Conservation (phyloP, 2,113 vertebrate genomes). For the Danio rerio region DNA sequence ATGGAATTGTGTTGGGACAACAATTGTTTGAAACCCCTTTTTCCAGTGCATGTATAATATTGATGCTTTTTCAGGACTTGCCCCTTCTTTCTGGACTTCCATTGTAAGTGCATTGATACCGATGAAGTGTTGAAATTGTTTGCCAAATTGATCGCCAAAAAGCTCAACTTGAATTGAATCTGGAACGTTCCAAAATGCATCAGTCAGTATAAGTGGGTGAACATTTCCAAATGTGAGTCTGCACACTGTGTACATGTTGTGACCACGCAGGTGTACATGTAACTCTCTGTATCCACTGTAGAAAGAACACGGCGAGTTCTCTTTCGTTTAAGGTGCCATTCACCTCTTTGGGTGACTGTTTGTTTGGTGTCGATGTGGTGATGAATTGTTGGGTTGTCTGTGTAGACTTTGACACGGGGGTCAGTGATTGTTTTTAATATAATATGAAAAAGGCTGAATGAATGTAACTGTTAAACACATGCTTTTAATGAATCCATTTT, state of each 20-base stretch:
- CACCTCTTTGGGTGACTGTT: constrained; percentile 33
- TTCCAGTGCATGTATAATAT: no score
- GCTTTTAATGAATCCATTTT: constrained; percentile 36
- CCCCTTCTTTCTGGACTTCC: not conserved
- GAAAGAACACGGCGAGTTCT: not conserved
- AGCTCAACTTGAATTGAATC: not conserved
- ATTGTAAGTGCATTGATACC: not conserved
- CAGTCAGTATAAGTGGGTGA: not conserved
- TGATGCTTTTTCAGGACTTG: no score
- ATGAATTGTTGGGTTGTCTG: constrained; percentile 36
- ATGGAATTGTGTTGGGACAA: no score
- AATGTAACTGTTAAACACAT: constrained; percentile 43
- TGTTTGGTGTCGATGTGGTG: constrained; percentile 38
- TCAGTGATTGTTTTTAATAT: constrained; percentile 36
- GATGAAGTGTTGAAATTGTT: not conserved
- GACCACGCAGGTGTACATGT: constrained; percentile 32
- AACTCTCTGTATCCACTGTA: not conserved
- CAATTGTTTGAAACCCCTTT: no score
- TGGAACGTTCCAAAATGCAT: not conserved
- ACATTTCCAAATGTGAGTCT: not conserved
- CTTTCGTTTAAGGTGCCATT: constrained; percentile 28
- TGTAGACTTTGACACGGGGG: constrained; percentile 13
- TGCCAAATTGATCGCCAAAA: not conserved
- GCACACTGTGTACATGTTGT: not conserved
- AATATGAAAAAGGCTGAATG: constrained; percentile 41